Conservation (phyloP, 2,888 invertebrate genomes). For the Xestia sexstrigata region DNA sequence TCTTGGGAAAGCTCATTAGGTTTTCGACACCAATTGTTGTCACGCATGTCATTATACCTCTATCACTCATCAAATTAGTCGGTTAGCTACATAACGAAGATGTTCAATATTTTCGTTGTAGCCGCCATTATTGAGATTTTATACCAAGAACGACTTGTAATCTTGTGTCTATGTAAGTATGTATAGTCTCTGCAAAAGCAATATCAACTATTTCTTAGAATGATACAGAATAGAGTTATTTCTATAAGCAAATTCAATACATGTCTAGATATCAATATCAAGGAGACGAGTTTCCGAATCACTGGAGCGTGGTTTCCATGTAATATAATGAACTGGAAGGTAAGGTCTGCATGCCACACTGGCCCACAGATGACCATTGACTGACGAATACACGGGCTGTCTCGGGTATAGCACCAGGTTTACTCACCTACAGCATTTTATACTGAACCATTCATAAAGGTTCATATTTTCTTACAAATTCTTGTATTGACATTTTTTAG, state of each 20-base stretch:
- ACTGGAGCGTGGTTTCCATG: conserved; percentile 76
- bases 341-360: conserved; percentile 48
- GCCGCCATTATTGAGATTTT: background rate
- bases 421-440: background rate
- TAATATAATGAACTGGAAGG: conserved; percentile 69
- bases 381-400: background rate
- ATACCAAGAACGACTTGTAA: background rate
- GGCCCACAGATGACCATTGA: conserved; percentile 16
- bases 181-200: conserved; percentile 10
- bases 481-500: background rate
- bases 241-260: conserved; percentile 59
- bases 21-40: conserved; percentile 77
- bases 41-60: conserved; percentile 63
- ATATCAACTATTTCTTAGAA: conserved; percentile 25
- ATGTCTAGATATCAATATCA: conserved; percentile 59
- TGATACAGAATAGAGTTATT: conserved; percentile 36
- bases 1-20: conserved; percentile 79
- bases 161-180: background rate
- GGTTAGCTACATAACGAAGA: conserved; percentile 44
- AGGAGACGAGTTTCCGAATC: conserved; percentile 76
- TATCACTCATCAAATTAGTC: conserved; percentile 63
- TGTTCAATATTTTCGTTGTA: conserved; percentile 39
- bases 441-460: background rate
- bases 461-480: background rate
- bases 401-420: background rate